Percentiles rank a stretch among this genome's conserved stretches.
phyloP scores from a whole-genome alignment of 92 coral and sea anemone genomes.

The Bergia sp. region DNA sequence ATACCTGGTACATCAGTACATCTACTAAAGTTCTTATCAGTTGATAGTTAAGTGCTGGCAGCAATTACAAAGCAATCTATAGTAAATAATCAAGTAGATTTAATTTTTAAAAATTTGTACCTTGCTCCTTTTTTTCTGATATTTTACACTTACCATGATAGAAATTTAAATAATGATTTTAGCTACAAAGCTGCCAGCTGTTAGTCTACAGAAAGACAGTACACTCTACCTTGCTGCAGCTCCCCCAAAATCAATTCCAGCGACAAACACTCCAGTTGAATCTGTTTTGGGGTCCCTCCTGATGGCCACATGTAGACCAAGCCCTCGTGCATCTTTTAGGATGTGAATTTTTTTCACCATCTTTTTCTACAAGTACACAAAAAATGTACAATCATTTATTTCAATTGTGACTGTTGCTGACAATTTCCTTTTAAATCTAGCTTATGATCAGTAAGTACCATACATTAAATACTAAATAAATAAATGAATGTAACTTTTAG shows the following conservation, averaged over 20 bases:
- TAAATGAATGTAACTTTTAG: no score
- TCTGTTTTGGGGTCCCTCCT: conserved; percentile 60
- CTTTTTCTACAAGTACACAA: conserved; percentile 36
- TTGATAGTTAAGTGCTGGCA: no score
- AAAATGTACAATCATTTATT: neutral
- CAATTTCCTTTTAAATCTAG: neutral
- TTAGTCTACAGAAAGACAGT: no score
- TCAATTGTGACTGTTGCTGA: neutral
- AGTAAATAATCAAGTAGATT: no score
- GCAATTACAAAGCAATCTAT: no score
- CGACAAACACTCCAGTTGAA: conserved; percentile 77
- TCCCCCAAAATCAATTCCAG: conserved; percentile 84
- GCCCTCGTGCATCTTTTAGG: conserved; percentile 87
- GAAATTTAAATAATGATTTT: neutral
- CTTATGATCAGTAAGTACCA: no score
- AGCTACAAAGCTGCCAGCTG: neutral
- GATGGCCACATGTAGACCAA: conserved; percentile 87
- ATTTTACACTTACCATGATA: no score
- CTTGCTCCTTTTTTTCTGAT: no score
- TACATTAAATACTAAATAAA: no score
- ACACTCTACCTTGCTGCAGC: conserved; percentile 86
- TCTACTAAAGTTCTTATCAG: no score
- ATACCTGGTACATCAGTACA: no score
- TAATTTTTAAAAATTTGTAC: no score
- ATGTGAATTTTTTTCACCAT: conserved; percentile 86